Evolutionary conservation across 2,113 vertebrate genomes (phyloP).

Genomic region (Spea multiplicata): DNA sequence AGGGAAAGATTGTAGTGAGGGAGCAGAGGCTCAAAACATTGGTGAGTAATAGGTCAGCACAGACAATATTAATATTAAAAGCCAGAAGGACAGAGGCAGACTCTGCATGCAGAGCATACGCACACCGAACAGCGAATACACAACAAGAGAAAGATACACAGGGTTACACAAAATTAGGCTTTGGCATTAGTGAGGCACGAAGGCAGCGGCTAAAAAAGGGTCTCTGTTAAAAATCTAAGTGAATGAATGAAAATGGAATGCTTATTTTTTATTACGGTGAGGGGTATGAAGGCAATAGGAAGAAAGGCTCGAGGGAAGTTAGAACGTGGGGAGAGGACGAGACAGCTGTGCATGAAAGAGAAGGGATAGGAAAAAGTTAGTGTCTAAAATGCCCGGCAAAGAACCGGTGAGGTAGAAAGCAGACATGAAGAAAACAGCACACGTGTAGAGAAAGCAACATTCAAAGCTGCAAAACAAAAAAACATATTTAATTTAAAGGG

Average conservation of each 20-base stretch:
- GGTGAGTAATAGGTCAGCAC: slow-evolving; percentile 21
- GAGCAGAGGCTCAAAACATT: slow-evolving; percentile 29
- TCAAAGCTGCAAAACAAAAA: slow-evolving; percentile 48
- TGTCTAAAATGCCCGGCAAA: slow-evolving; percentile 38
- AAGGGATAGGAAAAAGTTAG: slow-evolving; percentile 39
- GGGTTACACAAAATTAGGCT: slow-evolving; percentile 50
- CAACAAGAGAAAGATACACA: slow-evolving; percentile 56
- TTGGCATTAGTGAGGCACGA: slow-evolving; percentile 36
- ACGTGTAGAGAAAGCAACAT: slow-evolving; percentile 50
- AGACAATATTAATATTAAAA: slow-evolving; percentile 33
- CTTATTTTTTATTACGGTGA: not conserved
- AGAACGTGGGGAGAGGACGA: slow-evolving; percentile 10
- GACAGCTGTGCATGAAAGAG: slow-evolving; percentile 40
- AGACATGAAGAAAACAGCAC: slow-evolving; percentile 46
- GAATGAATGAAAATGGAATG: slow-evolving; percentile 29
- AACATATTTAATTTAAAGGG: slow-evolving; percentile 25
- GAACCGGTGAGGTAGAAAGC: slow-evolving; percentile 33
- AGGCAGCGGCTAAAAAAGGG: slow-evolving; percentile 41
- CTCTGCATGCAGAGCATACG: slow-evolving; percentile 41
- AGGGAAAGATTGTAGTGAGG: slow-evolving; percentile 28
- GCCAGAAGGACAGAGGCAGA: slow-evolving; percentile 45
- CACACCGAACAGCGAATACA: slow-evolving; percentile 26
- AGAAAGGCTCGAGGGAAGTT: not conserved
- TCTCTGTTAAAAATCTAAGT: slow-evolving; percentile 37
- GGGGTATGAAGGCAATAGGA: slow-evolving; percentile 45